Evolutionary conservation across 2,113 vertebrate genomes (phyloP), one percentile per base, ranked within the genome.

Genomic region (Chamaea fasciata): DNA sequence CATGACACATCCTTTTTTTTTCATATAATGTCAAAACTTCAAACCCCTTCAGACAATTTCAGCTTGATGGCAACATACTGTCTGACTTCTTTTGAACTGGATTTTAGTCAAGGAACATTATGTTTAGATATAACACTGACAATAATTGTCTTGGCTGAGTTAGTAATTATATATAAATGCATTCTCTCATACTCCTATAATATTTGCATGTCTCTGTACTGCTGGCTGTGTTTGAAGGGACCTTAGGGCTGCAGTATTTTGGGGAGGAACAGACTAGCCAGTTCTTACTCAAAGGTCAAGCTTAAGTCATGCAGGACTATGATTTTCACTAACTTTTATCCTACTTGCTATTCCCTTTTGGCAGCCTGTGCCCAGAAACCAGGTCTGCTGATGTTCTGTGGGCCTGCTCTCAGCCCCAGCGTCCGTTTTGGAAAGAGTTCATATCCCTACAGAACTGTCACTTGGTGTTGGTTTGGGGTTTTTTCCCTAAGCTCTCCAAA

Each of bases 361-460:
- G 18, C 41, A 83, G 74, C 52, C 77, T 5, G 2, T 37, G 11
- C 7, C 57, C 84, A 93, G 57, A 46, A 46, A 91, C 78, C 71
- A 93, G 44, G 10, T 27, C 16, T 21, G 8, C 33, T 47, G 64
- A 22, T 63, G 26, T 7, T 67, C 47, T 22, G 31, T 37, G 76
- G 37, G 35, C 8, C 52, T 80, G n/a, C 4, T 79, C 24, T 60
- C 57, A 70, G 28, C 31, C 84, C 81, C 87, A 49, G 44, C 16
- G 12, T 83, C 30, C 24, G 63, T 67, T 93, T 42, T 74, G 83
- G 74, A 89, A 97, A 77, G 6, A 46, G 31, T 92, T 86, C 47
- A 52, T 31, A 56, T 65, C 39, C 44, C 42, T 90, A 70, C 49
- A 68, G 46, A 60, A 53, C 10, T 79, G 39, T 69, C 28, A 20